Evolutionary conservation across 2,888 invertebrate species (phyloP), one percentile per base, ranked within the genome.

Genomic region (Drosophila infuscata): DNA sequence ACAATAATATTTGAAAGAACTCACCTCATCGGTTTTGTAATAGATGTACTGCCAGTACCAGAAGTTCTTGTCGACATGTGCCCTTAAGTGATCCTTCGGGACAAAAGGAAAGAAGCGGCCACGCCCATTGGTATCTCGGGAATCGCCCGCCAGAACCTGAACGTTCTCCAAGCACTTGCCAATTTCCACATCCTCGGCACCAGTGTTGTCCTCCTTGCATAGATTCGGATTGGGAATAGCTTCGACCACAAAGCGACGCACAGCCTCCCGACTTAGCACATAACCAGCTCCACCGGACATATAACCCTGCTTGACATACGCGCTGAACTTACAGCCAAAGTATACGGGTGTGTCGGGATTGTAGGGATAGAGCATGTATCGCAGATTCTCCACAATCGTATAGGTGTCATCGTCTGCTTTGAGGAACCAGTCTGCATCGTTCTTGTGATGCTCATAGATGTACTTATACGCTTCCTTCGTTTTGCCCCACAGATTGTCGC

Each of bases 1-100:
- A 25, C 25, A 36, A 36, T n/a, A 8, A 8, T n/a, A 8, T 38
- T 35, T 35, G 9, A 17, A 11, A 17, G 3, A 32, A 54, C 3
- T 72, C 35, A 91, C 91, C 70, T 98, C 97, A 92, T 97, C 96
- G 35, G 96, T 95, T 30, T 97, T 96, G 91, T 99, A 99, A 93
- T 96, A 99, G 75, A 97, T 97, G 92, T 98, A 99, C 84, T 96
- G 95, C 97, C 97, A 98, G 92, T 98, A 99, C 99, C 99, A 99
- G 91, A 96, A 97, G 48, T 85, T 95, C 84, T 95, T 95, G 72
- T 95, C 95, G 48, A 96, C 95, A 83, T 69, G 96, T 20, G 41
- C 11, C 11, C 38, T 97, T 36, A 99, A 94, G 92, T 99, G 99
- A 91, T 97, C 96, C 82, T 97, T 96, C 0, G 99, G 99, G 4